Percentiles rank a stretch among this genome's conserved stretches.
Evolutionary conservation across 92 coral and sea anemone genomes (phyloP).

Genomic region (Epizoanthus fatuus): DNA sequence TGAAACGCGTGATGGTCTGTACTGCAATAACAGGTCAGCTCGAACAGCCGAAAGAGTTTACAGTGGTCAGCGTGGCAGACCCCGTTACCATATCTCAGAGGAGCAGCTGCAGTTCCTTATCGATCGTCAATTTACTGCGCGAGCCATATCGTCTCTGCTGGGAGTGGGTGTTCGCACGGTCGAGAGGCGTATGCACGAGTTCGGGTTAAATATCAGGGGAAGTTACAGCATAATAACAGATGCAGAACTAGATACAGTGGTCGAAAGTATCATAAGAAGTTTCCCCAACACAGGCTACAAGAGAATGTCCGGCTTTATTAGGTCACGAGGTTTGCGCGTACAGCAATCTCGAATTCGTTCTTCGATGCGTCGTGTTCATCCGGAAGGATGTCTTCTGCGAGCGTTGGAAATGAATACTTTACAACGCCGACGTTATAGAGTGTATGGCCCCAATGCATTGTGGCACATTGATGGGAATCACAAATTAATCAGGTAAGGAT

Average conservation of each 20-base stretch:
- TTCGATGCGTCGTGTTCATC: constrained; percentile 62
- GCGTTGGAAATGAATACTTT: constrained; percentile 64
- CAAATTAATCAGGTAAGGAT: constrained; percentile 57
- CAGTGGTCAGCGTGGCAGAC: constrained; percentile 40
- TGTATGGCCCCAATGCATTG: constrained; percentile 51
- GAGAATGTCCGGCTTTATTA: constrained; percentile 24
- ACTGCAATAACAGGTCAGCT: constrained; percentile 21
- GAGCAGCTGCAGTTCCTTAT: constrained; percentile 24
- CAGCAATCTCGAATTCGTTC: constrained; percentile 66
- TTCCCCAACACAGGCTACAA: constrained; percentile 22
- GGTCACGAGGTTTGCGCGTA: constrained; percentile 54
- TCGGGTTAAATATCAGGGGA: too few relatives aligned
- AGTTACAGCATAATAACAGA: too few relatives aligned
- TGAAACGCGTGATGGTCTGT: constrained; percentile 15
- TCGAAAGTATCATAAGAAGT: neutral
- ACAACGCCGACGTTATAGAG: constrained; percentile 62
- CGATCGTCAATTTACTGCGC: constrained; percentile 9
- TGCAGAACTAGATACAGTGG: neutral
- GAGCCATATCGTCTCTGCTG: constrained; percentile 13
- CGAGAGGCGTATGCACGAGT: neutral
- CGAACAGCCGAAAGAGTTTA: constrained; percentile 12
- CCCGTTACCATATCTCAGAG: constrained; percentile 6
- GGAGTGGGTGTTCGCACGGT: constrained; percentile 31
- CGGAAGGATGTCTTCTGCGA: constrained; percentile 63
- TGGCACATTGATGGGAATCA: constrained; percentile 40